Conservation (phyloP, 2,888 invertebrate genomes). For the Dusona sp. region DNA sequence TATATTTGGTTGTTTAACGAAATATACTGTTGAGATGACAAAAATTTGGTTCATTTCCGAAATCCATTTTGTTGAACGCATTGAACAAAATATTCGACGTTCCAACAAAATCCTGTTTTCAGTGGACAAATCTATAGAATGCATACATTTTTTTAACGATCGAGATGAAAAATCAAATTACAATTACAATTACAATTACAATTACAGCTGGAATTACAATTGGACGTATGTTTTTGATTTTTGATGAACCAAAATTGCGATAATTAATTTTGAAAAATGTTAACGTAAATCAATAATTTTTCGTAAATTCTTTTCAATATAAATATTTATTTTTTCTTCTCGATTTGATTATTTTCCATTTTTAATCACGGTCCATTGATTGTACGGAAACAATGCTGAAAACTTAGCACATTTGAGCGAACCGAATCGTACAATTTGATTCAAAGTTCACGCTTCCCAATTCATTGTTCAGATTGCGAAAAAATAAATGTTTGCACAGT, state of each 20-base stretch:
- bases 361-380: neutral
- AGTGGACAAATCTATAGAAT: no score
- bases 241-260: neutral
- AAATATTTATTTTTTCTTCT: neutral
- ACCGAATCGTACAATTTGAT: neutral
- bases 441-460: conserved; percentile 28
- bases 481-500: conserved; percentile 16
- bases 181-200: no score
- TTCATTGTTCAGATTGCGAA: conserved; percentile 14
- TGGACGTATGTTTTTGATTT: neutral
- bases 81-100: no score
- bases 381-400: neutral
- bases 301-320: neutral
- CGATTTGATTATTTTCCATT: neutral
- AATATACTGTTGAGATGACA: no score
- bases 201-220: no score
- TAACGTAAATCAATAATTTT: neutral
- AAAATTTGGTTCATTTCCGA: no score
- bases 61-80: no score
- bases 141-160: no score
- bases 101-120: no score
- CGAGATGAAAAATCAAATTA: no score
- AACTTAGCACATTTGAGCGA: neutral
- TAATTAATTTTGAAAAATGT: no score
- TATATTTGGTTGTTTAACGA: no score